Evolutionary conservation across 2,113 vertebrate species (phyloP), one percentile per base, ranked within the genome.

Genomic region (Smithornis capensis): DNA sequence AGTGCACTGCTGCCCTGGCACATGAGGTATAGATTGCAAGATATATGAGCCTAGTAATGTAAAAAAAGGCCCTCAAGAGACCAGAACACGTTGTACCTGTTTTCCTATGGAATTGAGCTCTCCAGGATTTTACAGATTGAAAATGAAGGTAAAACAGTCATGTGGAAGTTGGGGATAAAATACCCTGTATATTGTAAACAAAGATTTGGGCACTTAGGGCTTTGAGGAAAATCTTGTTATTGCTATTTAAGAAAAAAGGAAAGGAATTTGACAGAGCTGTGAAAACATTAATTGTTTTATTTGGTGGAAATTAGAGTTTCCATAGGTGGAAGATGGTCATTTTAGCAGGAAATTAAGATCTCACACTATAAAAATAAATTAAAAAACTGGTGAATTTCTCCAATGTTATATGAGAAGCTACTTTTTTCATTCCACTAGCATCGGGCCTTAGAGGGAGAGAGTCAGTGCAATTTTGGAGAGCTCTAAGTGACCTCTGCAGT

Each of bases 261-360:
- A 64, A 35, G 57, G 52, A 68, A 79, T 93, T 93, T 80, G 59
- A n/a, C 45, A 55, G 33, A 57, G 24, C 28, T 64, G 0, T 65
- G 44, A 85, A 67, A 77, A 70, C 23, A 47, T 88, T 62, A 83
- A 33, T 1, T 45, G 8, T 70, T 92, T 86, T 80, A 40, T 92
- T 77, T 77, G 50, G 22, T 83, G 60, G 45, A 96, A 81, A 70
- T 42, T 10, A 49, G 75, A 62, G 42, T 86, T 94, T 83, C 42
- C 38, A 12, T 74, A 77, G 27, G 45, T 85, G 79, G n/a, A 88
- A 80, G 63, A 56, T 56, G 19, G 25, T 64, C 2, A 40, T 79
- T 89, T 94, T 83, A 76, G 44, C 40, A 88, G 62, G 57, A 84
- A 85, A 76, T 82, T 87, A 91, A 56, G 19, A 62, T 81, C 38